Evolutionary conservation across 2,113 vertebrate genomes (phyloP).

Genomic region (Uropsilus gracilis): DNA sequence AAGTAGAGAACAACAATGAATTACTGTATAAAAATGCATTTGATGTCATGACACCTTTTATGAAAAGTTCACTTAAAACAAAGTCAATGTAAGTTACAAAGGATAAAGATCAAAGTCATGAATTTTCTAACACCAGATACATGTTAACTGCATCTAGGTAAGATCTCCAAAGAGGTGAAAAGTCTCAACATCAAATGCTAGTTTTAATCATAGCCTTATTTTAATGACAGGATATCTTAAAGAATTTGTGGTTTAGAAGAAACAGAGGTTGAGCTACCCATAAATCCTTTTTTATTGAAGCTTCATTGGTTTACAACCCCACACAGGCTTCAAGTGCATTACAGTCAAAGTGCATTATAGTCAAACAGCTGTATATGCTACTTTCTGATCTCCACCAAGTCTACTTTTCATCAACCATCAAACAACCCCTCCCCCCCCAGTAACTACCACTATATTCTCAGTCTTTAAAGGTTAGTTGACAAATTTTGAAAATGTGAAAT

Average conservation of each 20-base stretch:
- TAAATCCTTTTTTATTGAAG: background rate
- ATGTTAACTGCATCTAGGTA: background rate
- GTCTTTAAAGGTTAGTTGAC: background rate
- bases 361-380: too few relatives aligned
- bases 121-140: background rate
- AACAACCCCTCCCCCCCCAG: background rate
- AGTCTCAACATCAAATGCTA: background rate
- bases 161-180: background rate
- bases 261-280: background rate
- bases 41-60: background rate
- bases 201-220: background rate
- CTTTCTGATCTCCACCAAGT: background rate
- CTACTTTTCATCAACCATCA: background rate
- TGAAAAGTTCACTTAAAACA: background rate
- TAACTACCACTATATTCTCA: too few relatives aligned
- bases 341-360: background rate
- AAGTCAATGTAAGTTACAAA: background rate
- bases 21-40: background rate
- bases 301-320: background rate
- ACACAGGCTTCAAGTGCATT: background rate
- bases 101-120: background rate
- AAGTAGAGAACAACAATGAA: background rate
- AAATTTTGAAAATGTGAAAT: background rate
- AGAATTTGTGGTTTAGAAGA: background rate
- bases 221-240: background rate